These are phyloP conservation scores for Steinernema khuongi DNA, from an alignment of 1,140 invertebrate species.

Conservation along the genomic window DNA sequence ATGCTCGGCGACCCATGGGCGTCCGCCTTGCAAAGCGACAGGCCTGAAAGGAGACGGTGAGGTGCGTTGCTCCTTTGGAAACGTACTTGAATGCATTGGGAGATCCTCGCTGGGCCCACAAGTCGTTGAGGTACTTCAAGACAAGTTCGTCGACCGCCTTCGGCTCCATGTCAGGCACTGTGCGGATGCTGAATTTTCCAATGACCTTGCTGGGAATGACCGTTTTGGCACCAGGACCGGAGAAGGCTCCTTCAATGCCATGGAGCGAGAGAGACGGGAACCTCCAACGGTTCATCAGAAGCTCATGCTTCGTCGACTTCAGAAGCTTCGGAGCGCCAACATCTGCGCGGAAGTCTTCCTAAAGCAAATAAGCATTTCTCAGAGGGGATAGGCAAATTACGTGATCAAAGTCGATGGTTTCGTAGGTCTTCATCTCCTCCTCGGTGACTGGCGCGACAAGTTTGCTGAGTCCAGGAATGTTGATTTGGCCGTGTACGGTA, in stretches of 20 bases:
- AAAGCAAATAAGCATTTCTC: slow-evolving; percentile 21
- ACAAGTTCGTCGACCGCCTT: slow-evolving; percentile 68
- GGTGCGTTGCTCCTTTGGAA: slow-evolving; percentile 24
- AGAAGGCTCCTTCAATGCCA: slow-evolving; percentile 81
- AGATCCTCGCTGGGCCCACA: slow-evolving; percentile 33
- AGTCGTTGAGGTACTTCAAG: slow-evolving; percentile 33
- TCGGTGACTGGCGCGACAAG: slow-evolving; percentile 70
- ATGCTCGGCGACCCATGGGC: slow-evolving; percentile 84
- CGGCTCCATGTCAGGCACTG: slow-evolving; percentile 79
- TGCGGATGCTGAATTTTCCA: slow-evolving; percentile 90
- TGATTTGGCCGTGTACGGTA: slow-evolving; percentile 76
- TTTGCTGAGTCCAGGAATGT: slow-evolving; percentile 74
- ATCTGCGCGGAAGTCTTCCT: slow-evolving; percentile 70
- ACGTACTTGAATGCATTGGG: slow-evolving; percentile 35
- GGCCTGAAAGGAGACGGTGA: slow-evolving; percentile 59
- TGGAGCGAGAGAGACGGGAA: slow-evolving; percentile 56
- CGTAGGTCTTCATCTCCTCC: slow-evolving; percentile 74
- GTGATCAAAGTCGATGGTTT: slow-evolving; percentile 81
- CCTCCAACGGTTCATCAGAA: slow-evolving; percentile 58
- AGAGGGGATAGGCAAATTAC: slow-evolving; percentile 49
- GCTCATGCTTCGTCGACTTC: slow-evolving; percentile 69
- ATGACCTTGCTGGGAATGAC: slow-evolving; percentile 77
- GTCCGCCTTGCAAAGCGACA: slow-evolving; percentile 72
- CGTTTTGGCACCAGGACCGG: slow-evolving; percentile 83
- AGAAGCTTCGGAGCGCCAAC: slow-evolving; percentile 70